Base-by-base conservation (phyloP, 1,140 invertebrate genomes). In the Drosophila pseudoobscura region DNA sequence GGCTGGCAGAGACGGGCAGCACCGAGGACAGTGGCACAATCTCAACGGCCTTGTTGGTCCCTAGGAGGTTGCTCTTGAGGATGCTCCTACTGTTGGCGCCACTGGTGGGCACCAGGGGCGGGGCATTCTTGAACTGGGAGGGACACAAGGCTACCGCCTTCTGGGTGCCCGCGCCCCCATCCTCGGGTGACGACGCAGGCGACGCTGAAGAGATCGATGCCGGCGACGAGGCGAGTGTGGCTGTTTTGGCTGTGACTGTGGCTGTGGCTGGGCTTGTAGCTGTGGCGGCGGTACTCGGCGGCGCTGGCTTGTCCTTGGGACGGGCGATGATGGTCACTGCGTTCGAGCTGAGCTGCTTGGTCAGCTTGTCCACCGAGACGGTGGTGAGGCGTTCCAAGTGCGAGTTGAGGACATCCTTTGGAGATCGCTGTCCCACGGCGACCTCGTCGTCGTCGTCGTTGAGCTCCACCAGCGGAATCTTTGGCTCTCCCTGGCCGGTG, bases 311-410 rank as follows among this genome's bases (percentile, higher is more conserved):
- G 2, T 90, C 89, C 63, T 91, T 91, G 24, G 90, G 87, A 5
- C 90, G 77, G 13, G 90, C 90, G 15, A 74, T 91, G 6, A 91
- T 91, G 13, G 90, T 91, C 0, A 91, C 90, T 6, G 90, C 89
- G 74, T 91, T 91, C 2, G 89, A 82, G 54, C 83, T 91, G 6
- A 91, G 75, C 54, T 91, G 90, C 52, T 90, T 91, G 24, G 87
- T 90, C 26, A 91, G 52, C 58, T 91, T 91, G 44, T 91, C 87
- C 6, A 91, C 87, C 7, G 89, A 90, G 20, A 69, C 61, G 2
- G 49, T 71, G 57, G 51, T 63, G 0, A 85, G 61, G 24, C 64
- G 62, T n/a, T 83, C 80, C 47, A 76, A 15, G 0, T 52, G 52
- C 11, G 51, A 45, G 4, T 43, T 47, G 0, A 39, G 11, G 11